phyloP scores from a whole-genome alignment of 2,113 vertebrate species.

The Bambusicola thoracicus region DNA sequence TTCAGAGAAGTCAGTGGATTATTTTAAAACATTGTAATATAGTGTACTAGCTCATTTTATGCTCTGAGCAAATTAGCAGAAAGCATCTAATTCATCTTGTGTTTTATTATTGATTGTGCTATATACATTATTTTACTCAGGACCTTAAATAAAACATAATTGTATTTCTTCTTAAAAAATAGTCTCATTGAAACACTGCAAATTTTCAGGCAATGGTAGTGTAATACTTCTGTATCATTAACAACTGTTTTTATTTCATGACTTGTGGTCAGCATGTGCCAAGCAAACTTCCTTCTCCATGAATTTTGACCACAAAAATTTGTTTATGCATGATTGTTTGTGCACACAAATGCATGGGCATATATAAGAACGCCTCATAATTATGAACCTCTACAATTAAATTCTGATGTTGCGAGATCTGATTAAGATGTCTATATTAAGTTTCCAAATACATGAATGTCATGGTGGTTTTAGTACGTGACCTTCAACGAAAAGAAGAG shows the following conservation, averaged over 20 bases:
- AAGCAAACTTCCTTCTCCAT: not conserved
- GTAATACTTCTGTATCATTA: not conserved
- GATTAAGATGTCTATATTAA: not conserved
- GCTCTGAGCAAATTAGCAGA: not conserved
- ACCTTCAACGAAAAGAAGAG: not conserved
- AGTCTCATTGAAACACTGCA: not conserved
- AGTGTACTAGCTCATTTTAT: not conserved
- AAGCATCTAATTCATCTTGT: not conserved
- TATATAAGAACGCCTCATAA: not conserved
- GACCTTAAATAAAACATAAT: not conserved
- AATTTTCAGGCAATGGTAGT: not conserved
- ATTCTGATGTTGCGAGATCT: not conserved
- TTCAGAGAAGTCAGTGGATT: not conserved
- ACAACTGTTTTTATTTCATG: not conserved
- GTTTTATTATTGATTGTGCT: not conserved
- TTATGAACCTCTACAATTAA: not conserved
- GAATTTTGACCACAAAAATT: not conserved
- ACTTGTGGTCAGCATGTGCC: not conserved
- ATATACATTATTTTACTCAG: not conserved
- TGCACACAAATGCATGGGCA: rapidly evolving
- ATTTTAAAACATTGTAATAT: not conserved
- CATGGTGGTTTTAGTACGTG: not conserved
- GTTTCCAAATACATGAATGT: not conserved
- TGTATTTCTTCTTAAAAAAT: not conserved
- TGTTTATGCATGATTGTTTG: not conserved